Percentiles rank a stretch among this genome's conserved stretches.
These are phyloP conservation scores for Cephus rjabovi DNA, from an alignment of 2,888 invertebrate genomes.

Conservation along the genomic window DNA sequence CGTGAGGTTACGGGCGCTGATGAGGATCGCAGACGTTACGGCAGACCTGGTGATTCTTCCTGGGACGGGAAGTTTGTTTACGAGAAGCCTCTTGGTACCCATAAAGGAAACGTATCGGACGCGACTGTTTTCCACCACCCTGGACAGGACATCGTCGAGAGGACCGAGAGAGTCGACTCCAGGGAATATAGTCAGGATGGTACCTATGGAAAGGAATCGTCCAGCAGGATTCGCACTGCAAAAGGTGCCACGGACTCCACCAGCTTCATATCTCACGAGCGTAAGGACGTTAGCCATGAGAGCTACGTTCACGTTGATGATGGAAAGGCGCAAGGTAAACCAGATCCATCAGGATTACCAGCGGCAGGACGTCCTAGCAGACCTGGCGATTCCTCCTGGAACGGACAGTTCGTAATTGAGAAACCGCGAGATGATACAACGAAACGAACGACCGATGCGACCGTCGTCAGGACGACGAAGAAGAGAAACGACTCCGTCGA, in stretches of 20 bases:
- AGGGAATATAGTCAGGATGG: slow-evolving; percentile 36
- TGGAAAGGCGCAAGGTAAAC: slow-evolving; percentile 20
- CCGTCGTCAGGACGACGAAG: slow-evolving; percentile 41
- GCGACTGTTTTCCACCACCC: slow-evolving; percentile 12
- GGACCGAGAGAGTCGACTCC: slow-evolving; percentile 35
- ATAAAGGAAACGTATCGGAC: slow-evolving; percentile 43
- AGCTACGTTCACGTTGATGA: slow-evolving; percentile 20
- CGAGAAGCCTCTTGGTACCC: slow-evolving; percentile 61
- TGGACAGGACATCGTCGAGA: slow-evolving; percentile 21
- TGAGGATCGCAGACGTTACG: slow-evolving; percentile 8
- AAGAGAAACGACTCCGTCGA: slow-evolving; percentile 51
- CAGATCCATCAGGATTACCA: background rate
- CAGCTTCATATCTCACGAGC: slow-evolving; percentile 38
- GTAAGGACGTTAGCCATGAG: slow-evolving; percentile 13
- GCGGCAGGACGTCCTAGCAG: slow-evolving; percentile 43
- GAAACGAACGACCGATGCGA: slow-evolving; percentile 35
- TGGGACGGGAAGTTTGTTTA: slow-evolving; percentile 73
- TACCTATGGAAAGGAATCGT: slow-evolving; percentile 32
- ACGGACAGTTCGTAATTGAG: slow-evolving; percentile 67
- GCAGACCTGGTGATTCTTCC: slow-evolving; percentile 52
- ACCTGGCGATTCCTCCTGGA: slow-evolving; percentile 66
- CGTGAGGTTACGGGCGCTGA: background rate
- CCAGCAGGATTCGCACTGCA: slow-evolving; percentile 32
- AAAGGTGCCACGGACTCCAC: slow-evolving; percentile 35
- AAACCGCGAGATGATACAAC: slow-evolving; percentile 43